Evolutionary conservation across 2,113 vertebrate species (phyloP), one percentile per base, ranked within the genome.

Genomic region (Megalops atlanticus): DNA sequence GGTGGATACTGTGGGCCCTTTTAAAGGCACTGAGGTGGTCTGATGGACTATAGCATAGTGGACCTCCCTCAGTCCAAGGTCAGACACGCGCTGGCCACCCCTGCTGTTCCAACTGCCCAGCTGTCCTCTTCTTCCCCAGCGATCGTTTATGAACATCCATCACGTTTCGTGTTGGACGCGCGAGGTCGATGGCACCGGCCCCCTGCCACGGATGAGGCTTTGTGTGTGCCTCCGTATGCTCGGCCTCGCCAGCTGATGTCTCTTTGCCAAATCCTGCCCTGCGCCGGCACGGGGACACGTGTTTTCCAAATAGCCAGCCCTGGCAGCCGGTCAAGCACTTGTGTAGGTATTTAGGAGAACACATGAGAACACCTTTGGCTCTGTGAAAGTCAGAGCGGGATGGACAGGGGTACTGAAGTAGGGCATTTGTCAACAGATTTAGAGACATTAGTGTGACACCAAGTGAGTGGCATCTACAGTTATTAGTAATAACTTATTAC

Each of bases 201-300:
- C 95, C 96, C 96, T 95, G 95, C 94, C 92, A 91, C 89, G 94
- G 95, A 94, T 93, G 94, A 94, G 95, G 93, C 94, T 94, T 92
- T 91, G 92, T 93, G 94, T 96, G 95, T 97, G 93, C 92, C 93
- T 94, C 96, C 97, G 97, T 98, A 98, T 99, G 98, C 93, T 95
- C 90, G 92, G 87, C 92, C 96, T 95, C 97, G 96, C 97, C 96
- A 96, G 93, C 88, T 92, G 90, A 94, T 95, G 93, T 91, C 93
- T 92, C 91, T 92, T 64, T 90, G 96, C 97, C 97, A 98, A 96
- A 93, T 91, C 85, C 91, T 92, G 94, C 84, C 88, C 85, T 85
- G 87, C 89, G 93, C 93, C 92, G 93, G 90, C 82, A 83, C 91
- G 87, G n/a, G 90, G 89, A 91, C 93, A 93, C 91, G 93, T 94